Conservation (phyloP, 2,888 invertebrate species). For the Mactromeris polynyma region DNA sequence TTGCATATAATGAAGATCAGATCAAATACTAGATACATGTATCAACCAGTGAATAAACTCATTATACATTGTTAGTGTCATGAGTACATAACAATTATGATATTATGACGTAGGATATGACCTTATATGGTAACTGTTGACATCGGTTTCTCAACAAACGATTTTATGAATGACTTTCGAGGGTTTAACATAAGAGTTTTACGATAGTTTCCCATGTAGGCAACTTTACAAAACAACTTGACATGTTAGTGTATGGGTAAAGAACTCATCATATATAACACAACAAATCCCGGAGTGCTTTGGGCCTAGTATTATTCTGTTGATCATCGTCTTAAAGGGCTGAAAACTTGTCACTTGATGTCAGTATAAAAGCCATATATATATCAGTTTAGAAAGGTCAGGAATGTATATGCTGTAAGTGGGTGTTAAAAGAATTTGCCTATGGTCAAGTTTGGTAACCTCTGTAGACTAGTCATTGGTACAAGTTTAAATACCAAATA, state of each 20-base stretch:
- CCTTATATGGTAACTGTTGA: background rate
- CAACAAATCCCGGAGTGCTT: background rate
- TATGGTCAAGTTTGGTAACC: background rate
- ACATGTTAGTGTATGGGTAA: background rate
- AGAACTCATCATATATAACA: too few species aligned
- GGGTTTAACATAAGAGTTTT: background rate
- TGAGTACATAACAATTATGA: background rate
- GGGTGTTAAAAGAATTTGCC: slow-evolving; percentile 11
- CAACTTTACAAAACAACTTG: background rate
- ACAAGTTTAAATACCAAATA: background rate
- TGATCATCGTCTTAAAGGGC: background rate
- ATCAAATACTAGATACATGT: background rate
- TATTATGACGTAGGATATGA: background rate
- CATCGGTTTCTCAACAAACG: background rate
- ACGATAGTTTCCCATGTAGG: background rate
- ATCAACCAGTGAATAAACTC: background rate
- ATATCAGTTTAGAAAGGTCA: background rate
- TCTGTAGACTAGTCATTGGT: background rate
- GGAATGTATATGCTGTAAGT: background rate
- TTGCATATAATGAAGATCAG: background rate
- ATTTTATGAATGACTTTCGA: slow-evolving; percentile 12
- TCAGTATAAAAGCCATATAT: background rate
- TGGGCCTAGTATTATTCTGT: background rate
- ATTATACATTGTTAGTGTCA: background rate
- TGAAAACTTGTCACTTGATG: background rate